Evolutionary conservation across 2,113 vertebrate genomes (phyloP), one percentile per base, ranked within the genome.

Genomic region (Phodopus roborovskii): DNA sequence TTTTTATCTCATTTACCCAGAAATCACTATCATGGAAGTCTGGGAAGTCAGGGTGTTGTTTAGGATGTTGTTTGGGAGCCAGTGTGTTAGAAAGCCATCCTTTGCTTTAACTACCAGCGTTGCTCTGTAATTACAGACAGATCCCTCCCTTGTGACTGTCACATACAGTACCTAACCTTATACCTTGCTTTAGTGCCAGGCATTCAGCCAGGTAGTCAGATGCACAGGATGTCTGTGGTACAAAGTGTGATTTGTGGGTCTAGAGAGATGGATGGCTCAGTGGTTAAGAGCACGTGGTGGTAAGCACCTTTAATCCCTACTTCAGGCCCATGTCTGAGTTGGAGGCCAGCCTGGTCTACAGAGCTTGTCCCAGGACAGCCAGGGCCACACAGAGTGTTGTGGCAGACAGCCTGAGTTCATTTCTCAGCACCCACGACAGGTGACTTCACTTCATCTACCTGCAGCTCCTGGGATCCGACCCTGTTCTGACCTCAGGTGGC

Each of bases 21-120:
- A 20, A 56, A 75, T 92, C 42, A 82, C 88, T 88, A 19, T 88
- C 58, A 30, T 75, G 62, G 66, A 78, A 58, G 15, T 92, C 45
- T 60, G 36, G 62, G 60, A 78, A 58, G 16, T 92, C 39, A 66
- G 36, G 33, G n/a, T 91, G 20, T 77, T 17, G 39, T 48, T 93
- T 48, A 91, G 50, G 8, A 84, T 60, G 50, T 64, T 66, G 28
- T 93, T 95, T 74, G 60, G 82, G 36, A 90, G 64, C 62, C 58
- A 48, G 39, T 87, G 13, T 30, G 62, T 30, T 84, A 60, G 88
- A 33, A 68, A n/a, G 33, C 79, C 88, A 3, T 77, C 62, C 26
- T 91, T 92, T 91, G 77, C 73, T 95, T 93, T 93, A 74, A 78
- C 48, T 94, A 28, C 7, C 19, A 16, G 45, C 53, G 66, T 53